phyloP scores from a whole-genome alignment of 2,113 vertebrate species.

The Zosterops hypoxanthus region DNA sequence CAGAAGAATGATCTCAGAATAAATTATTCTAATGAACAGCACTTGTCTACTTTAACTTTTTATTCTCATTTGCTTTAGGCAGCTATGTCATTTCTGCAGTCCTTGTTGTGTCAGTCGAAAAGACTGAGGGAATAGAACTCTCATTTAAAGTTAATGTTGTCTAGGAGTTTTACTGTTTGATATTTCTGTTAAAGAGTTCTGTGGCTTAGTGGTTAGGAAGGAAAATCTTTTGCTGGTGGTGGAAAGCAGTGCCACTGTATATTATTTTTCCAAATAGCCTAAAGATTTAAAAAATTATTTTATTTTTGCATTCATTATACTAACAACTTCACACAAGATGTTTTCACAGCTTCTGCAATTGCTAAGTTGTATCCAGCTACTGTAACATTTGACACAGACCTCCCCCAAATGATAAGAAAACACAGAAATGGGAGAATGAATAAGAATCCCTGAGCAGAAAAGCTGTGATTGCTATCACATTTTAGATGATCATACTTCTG shows the following conservation, averaged over 20 bases:
- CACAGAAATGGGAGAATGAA: background rate
- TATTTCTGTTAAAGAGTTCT: background rate
- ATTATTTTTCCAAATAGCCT: background rate
- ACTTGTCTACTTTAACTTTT: slow-evolving; percentile 32
- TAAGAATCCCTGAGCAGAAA: background rate
- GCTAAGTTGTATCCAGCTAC: background rate
- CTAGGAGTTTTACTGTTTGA: background rate
- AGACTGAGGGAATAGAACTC: background rate
- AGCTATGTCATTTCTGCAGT: background rate
- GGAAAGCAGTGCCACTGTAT: background rate
- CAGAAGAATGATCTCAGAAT: slow-evolving; percentile 48
- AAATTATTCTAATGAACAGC: slow-evolving; percentile 40
- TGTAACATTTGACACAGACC: background rate
- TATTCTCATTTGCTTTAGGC: background rate
- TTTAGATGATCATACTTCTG: background rate
- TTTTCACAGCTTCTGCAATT: background rate
- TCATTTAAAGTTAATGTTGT: background rate
- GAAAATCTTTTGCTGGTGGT: background rate
- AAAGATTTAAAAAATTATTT: background rate
- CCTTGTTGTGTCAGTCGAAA: background rate
- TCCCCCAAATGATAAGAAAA: background rate
- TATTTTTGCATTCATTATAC: background rate
- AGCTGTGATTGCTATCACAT: background rate
- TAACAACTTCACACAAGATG: background rate
- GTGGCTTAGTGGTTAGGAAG: background rate